These are phyloP conservation scores for Budorcas taxicolor DNA, from an alignment of 2,113 vertebrate genomes.

Conservation along the genomic window DNA sequence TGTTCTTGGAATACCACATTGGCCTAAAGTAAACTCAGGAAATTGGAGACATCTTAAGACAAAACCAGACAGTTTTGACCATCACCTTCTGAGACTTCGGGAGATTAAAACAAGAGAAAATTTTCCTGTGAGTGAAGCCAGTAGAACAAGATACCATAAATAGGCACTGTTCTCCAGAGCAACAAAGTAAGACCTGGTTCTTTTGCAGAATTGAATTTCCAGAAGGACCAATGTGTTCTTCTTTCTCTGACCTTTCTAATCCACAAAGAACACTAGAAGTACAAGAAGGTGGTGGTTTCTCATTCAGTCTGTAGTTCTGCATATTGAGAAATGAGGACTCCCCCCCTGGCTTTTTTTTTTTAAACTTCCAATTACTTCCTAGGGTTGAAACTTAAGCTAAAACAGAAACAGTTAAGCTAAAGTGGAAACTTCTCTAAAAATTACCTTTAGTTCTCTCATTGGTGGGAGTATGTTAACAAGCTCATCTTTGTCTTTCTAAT, in stretches of 20 bases:
- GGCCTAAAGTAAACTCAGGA: not conserved
- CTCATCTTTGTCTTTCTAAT: not conserved
- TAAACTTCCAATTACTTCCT: not conserved
- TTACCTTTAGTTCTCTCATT: not conserved
- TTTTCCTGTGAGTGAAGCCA: not conserved
- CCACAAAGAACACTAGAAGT: not conserved
- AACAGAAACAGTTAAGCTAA: not conserved
- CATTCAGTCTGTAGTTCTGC: not conserved
- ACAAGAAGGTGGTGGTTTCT: not conserved
- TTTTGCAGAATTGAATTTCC: not conserved
- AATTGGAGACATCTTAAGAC: not conserved
- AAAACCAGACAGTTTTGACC: not conserved
- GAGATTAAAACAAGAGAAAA: not conserved
- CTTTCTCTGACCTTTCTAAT: slow-evolving; percentile 2
- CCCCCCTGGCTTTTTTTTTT: not conserved
- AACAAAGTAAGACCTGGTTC: not conserved
- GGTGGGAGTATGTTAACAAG: not conserved
- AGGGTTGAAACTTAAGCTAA: slow-evolving; percentile 18
- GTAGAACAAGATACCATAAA: not conserved
- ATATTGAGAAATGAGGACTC: not conserved
- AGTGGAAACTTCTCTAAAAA: not conserved
- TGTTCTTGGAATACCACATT: slow-evolving; percentile 2
- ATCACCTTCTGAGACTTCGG: not conserved
- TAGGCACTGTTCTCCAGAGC: not conserved
- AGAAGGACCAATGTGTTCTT: not conserved